A percentile compares a stretch with the other conserved stretches of the same genome.
These are phyloP conservation scores for Quadroppia sp. DNA, from an alignment of 2,888 invertebrate species.

Conservation along the genomic window DNA sequence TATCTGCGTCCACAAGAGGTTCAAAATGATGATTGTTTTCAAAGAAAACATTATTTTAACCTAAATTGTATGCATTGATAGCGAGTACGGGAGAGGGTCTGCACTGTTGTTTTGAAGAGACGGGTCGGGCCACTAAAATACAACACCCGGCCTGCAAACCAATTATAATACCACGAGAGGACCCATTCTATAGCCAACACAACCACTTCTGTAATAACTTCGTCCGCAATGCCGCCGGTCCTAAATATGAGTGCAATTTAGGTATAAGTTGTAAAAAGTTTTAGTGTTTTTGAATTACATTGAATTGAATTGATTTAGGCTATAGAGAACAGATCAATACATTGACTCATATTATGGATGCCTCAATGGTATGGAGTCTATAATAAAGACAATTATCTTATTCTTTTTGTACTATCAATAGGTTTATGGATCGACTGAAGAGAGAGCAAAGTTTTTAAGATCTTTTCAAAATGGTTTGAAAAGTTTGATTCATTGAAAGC, in stretches of 20 bases:
- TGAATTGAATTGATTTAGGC: constrained; percentile 51
- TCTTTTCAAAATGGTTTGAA: constrained; percentile 44
- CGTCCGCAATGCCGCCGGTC: constrained; percentile 47
- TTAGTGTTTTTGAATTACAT: not conserved
- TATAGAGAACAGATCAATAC: constrained; percentile 94
- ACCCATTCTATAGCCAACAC: constrained; percentile 61
- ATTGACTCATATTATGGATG: constrained; percentile 91
- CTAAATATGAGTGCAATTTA: constrained; percentile 66
- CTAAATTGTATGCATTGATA: not conserved
- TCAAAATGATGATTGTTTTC: not conserved
- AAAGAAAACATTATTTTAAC: not conserved
- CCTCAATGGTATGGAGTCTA: constrained; percentile 66
- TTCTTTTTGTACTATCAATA: not conserved
- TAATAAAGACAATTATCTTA: not conserved
- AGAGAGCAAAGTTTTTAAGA: constrained; percentile 72
- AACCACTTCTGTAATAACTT: constrained; percentile 47
- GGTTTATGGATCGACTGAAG: constrained; percentile 83
- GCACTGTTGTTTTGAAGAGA: constrained; percentile 66
- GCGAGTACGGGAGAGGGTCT: constrained; percentile 55
- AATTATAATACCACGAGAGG: constrained; percentile 78
- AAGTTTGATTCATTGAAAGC: no score
- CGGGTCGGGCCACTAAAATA: constrained; percentile 58
- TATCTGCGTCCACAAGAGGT: constrained; percentile 64
- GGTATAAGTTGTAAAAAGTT: constrained; percentile 41
- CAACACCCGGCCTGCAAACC: constrained; percentile 86